Evolutionary conservation across 2,888 invertebrate genomes (phyloP), one percentile per base, ranked within the genome.

Genomic region (Agrotis ipsilon): DNA sequence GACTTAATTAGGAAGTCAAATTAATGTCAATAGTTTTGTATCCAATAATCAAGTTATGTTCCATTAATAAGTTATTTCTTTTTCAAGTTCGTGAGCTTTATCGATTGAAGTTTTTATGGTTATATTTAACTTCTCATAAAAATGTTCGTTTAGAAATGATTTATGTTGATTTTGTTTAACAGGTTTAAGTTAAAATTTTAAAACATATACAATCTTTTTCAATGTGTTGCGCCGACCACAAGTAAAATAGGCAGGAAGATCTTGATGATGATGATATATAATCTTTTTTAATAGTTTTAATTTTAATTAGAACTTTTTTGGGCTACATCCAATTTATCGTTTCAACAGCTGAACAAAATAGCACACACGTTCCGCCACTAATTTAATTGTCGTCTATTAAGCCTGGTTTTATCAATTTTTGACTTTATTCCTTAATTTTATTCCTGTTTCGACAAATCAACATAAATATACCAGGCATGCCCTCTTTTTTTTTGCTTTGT

Each of bases 1-100:
- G 11, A 2, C 55, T 68, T 65, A 79, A 60, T 64, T 58, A 57
- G 57, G 48, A 60, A 58, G 52, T 58, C 58, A 74, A 64, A 82
- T 66, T 60, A 63, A 82, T 82, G 62, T 57, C 66, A 52, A 64
- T 78, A 58, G 57, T 63, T 61, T 72, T 72, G 21, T 48, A 49
- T 67, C 45, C 13, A 72, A 52, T 82, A 57, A 78, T 72, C 49
- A 66, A 60, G 79, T 52, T 58, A 59, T 60, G n/a, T 77, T 64
- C 61, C 21, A 64, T 64, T 63, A 75, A 18, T 49, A n/a, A 48
- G 19, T 57, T 51, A 55, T 60, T 75, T 55, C 39, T 55, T 60
- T 67, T 65, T 48, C 16, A 49, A 75, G 18, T 60, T 74, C 49
- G 80, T 66, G 39, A 59, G 68, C 19, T 66, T 51, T 55, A 49